These are phyloP conservation scores for Nomada flava DNA, from an alignment of 2,888 invertebrate species.

Conservation along the genomic window DNA sequence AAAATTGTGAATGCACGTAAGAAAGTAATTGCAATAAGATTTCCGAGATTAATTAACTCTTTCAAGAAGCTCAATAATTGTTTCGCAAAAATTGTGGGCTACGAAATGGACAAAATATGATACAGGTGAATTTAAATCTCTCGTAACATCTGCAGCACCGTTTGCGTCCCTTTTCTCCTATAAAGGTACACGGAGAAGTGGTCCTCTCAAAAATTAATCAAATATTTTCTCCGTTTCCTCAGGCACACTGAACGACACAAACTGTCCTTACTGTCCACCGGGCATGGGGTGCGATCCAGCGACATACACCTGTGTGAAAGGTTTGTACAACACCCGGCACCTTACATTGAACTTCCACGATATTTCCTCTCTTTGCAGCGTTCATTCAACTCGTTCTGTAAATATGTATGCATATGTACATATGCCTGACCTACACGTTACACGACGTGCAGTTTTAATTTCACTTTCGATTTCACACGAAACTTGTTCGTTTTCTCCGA, in stretches of 20 bases:
- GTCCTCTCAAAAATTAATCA: neutral
- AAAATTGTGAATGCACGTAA: too few relatives aligned
- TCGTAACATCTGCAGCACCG: neutral
- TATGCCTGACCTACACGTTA: constrained; percentile 51
- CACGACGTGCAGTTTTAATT: constrained; percentile 31
- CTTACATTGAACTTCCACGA: constrained; percentile 9
- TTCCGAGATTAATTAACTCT: too few relatives aligned
- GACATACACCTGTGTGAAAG: constrained; percentile 93
- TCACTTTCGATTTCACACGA: constrained; percentile 16
- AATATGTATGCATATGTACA: constrained; percentile 82
- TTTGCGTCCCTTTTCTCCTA: too few relatives aligned
- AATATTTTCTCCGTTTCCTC: constrained; percentile 27
- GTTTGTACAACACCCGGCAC: constrained; percentile 84
- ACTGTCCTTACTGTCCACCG: constrained; percentile 89
- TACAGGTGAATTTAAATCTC: neutral
- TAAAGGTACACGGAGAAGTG: too few relatives aligned
- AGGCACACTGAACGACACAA: constrained; percentile 61
- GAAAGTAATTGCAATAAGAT: neutral
- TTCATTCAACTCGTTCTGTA: constrained; percentile 67
- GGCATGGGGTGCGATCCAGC: constrained; percentile 91
- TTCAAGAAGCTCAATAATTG: too few relatives aligned
- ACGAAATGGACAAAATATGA: too few relatives aligned
- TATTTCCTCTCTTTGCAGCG: constrained; percentile 33
- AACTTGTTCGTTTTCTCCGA: neutral
- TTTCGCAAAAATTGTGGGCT: too few relatives aligned